These are phyloP conservation scores for Meleagris gallopavo DNA, from an alignment of 2,113 vertebrate species.

Conservation along the genomic window DNA sequence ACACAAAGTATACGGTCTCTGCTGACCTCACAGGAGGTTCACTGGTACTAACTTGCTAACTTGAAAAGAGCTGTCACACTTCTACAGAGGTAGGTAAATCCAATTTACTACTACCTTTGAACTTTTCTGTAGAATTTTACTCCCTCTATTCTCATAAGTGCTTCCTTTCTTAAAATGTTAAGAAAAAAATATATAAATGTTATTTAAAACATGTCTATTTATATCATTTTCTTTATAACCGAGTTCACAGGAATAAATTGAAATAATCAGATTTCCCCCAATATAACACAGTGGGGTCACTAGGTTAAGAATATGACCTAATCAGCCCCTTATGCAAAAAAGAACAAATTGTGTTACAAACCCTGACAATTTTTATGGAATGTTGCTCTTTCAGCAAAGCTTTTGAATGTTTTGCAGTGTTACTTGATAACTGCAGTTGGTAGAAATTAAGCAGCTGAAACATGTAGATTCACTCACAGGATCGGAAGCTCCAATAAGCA, in stretches of 20 bases:
- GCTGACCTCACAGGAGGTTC: not conserved
- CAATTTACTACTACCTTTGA: not conserved
- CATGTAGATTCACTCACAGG: not conserved
- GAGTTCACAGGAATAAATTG: not conserved
- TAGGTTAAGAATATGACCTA: not conserved
- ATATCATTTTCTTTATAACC: not conserved
- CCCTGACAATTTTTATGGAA: not conserved
- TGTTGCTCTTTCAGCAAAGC: conserved; percentile 25
- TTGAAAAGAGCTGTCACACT: not conserved
- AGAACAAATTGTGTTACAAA: not conserved
- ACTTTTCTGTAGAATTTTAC: not conserved
- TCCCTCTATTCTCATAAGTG: not conserved
- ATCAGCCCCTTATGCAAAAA: not conserved
- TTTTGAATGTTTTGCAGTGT: conserved; percentile 2
- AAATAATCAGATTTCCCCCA: not conserved
- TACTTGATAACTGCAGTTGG: conserved; percentile 10
- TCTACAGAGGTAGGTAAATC: not conserved
- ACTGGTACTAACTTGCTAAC: not conserved
- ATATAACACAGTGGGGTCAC: not conserved
- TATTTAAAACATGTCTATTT: not conserved
- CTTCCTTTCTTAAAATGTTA: not conserved
- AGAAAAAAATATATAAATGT: too few species aligned
- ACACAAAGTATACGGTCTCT: not conserved
- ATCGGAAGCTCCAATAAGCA: conserved; percentile 16
- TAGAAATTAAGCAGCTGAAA: conserved; percentile 51